phyloP scores from a whole-genome alignment of 2,113 vertebrate species.

The Pelvicachromis taeniatus region DNA sequence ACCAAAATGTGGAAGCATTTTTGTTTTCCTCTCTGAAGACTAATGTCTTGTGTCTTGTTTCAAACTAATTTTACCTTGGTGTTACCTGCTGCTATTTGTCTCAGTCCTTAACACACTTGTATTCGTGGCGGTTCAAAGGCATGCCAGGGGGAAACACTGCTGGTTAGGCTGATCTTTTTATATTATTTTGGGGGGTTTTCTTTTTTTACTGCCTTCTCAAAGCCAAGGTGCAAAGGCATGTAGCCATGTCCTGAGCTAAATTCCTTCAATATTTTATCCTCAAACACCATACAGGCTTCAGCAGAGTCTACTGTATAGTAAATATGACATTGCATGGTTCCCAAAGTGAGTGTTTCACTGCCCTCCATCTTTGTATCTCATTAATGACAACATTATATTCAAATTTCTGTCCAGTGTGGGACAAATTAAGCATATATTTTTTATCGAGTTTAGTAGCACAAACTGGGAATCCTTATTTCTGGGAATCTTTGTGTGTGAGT shows the following conservation, averaged over 20 bases:
- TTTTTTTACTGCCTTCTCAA: neutral
- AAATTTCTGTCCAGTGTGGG: neutral
- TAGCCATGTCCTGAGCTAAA: slow-evolving; percentile 36
- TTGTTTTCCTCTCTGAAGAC: neutral
- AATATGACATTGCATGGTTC: slow-evolving; percentile 45
- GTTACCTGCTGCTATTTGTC: slow-evolving; percentile 18
- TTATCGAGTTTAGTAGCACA: slow-evolving; percentile 59
- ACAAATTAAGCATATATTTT: neutral
- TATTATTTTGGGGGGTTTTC: neutral
- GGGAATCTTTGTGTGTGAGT: slow-evolving; percentile 6
- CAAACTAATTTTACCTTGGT: neutral
- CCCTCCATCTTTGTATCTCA: slow-evolving; percentile 32
- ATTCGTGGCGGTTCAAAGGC: neutral
- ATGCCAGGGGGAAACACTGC: neutral
- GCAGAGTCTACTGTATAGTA: slow-evolving; percentile 28
- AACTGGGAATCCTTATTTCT: slow-evolving; percentile 28
- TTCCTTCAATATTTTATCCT: neutral
- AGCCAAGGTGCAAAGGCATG: slow-evolving; percentile 48
- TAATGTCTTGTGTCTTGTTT: neutral
- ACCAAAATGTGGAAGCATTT: neutral
- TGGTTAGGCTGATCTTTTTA: neutral
- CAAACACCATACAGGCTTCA: neutral
- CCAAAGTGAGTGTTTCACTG: slow-evolving; percentile 44
- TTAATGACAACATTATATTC: slow-evolving; percentile 1
- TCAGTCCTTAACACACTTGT: neutral